Base-by-base conservation (phyloP, 23 tunicate species). In the Corella eumyota region DNA sequence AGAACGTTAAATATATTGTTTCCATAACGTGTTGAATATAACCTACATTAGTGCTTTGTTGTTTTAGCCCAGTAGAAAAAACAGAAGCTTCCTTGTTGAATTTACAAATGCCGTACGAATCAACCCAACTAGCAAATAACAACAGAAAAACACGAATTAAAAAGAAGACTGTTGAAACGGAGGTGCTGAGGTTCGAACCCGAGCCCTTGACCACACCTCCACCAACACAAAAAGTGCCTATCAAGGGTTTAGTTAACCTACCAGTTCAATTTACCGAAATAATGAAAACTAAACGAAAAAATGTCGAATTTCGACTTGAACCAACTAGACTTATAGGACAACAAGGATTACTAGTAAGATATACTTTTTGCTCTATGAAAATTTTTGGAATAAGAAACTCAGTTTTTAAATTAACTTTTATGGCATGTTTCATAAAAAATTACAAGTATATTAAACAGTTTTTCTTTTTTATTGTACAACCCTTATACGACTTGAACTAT, bases 321-420 rank as follows among this genome's bases (percentile, higher is more conserved):
- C 77, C 77, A 29, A 23, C 30, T 0, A 28, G 77, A 0, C 19
- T 71, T 17, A 34, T 23, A 28, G 77, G 77, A 30, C 21, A 25
- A 4, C 21, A 25, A 44, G 77, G 77, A 45, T 46, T 79, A 17
- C 45, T 79, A 72, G 88, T 79, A 45, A 46, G 76, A 24, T 19
- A 20, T 64, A n/a, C n/a, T n/a, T n/a, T n/a, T n/a, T n/a, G n/a
- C n/a, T n/a, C n/a, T n/a, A n/a, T n/a, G n/a, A n/a, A n/a, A n/a
- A n/a, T n/a, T n/a, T n/a, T n/a, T n/a, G n/a, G n/a, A n/a, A n/a
- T n/a, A n/a, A n/a, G n/a, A n/a, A n/a, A n/a, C n/a, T n/a, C n/a
- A n/a, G n/a, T n/a, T n/a, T n/a, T n/a, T n/a, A n/a, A n/a, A n/a
- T n/a, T n/a, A n/a, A n/a, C n/a, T n/a, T n/a, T n/a, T n/a, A n/a